Evolutionary conservation across 2,797 vertebrate species (phyloP), one percentile per base, ranked within the genome.

Genomic region (Siniperca scherzeri): DNA sequence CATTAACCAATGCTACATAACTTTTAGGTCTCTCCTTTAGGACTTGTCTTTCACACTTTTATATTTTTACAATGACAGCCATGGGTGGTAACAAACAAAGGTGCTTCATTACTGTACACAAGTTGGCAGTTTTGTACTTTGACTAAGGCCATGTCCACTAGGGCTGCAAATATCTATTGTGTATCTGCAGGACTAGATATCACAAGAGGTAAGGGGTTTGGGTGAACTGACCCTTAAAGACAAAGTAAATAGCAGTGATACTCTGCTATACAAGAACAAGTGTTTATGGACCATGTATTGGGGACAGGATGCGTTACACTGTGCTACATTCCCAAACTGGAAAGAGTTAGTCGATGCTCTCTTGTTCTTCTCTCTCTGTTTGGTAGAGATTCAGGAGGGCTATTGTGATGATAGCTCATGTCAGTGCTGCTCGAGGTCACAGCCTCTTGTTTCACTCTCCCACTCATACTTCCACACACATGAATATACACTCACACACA

Each of bases 361-460:
- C 81, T 64, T 74, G 74, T 84, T 75, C 77, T 62, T 74, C 70
- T 53, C 81, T 78, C 81, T 85, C 68, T 77, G 69, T 84, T 88
- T 80, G 78, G 70, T 78, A 27, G 80, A 75, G 80, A 85, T 90
- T 90, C 89, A 87, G 88, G 82, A 85, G 86, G 83, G 80, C 81
- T 66, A 61, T 76, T 70, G 84, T 81, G 93, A 91, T 95, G 94
- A 96, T 74, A 93, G 93, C 86, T 93, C 83, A 90, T 94, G 94
- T 96, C 95, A 94, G 89, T 92, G 92, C 91, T 86, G 88, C 92
- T 93, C 64, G 66, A 93, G 95, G 95, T 95, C 94, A 93, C 77
- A 79, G 93, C 94, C 92, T 95, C 92, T 94, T 71, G 91, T 95
- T 95, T 96, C 95, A 94, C 89, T 92, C 92, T 93, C 87, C 89